phyloP scores from a whole-genome alignment of 1,140 invertebrate species.

The Aphidius ervi region DNA sequence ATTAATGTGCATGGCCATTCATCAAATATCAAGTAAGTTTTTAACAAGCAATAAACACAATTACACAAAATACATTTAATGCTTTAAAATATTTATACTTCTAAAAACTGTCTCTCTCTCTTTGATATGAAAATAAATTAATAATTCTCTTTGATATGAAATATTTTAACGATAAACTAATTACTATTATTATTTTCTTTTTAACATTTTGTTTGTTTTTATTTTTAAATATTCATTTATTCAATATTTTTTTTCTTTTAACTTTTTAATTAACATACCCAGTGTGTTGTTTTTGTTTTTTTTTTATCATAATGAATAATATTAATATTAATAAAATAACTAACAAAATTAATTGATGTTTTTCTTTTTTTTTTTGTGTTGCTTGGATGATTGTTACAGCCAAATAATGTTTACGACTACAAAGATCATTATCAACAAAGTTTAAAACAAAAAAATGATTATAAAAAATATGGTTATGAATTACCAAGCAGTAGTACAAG shows the following conservation, averaged over 20 bases:
- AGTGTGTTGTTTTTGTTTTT: not conserved
- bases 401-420: slow-evolving; percentile 49
- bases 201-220: no score
- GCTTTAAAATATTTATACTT: no score
- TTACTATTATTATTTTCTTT: no score
- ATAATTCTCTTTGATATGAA: no score
- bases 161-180: no score
- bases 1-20: slow-evolving; percentile 31
- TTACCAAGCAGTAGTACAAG: slow-evolving; percentile 49
- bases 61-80: no score
- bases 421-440: slow-evolving; percentile 50
- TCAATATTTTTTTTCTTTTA: no score
- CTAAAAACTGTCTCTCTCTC: no score
- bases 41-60: not conserved
- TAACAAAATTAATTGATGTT: not conserved
- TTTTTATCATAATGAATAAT: not conserved
- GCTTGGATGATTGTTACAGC: slow-evolving; percentile 42
- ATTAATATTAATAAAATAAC: not conserved
- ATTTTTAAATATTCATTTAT: no score
- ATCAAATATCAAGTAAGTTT: slow-evolving; percentile 40
- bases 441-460: slow-evolving; percentile 43
- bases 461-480: slow-evolving; percentile 48
- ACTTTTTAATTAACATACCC: not conserved
- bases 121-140: no score
- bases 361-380: not conserved